These are phyloP conservation scores for Hypomesus transpacificus DNA, from an alignment of 2,113 vertebrate genomes.

Conservation along the genomic window DNA sequence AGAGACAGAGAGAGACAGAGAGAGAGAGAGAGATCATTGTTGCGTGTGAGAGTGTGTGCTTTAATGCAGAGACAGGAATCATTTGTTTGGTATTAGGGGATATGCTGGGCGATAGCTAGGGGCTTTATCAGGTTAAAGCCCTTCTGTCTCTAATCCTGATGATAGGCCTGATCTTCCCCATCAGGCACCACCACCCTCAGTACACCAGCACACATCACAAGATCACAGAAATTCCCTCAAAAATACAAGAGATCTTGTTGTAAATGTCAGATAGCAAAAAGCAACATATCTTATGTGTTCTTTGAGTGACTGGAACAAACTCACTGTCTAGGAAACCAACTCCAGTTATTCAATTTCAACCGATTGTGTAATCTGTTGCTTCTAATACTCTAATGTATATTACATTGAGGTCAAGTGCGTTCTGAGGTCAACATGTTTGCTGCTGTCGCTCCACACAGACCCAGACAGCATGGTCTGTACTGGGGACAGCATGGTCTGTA, in stretches of 20 bases:
- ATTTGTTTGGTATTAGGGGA: constrained; percentile 33
- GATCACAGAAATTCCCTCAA: background rate
- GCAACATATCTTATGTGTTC: background rate
- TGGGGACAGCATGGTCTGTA: too few relatives aligned
- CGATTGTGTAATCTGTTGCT: too few relatives aligned
- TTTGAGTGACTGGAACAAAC: too few relatives aligned
- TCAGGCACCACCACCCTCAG: constrained; percentile 18
- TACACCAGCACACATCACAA: constrained; percentile 23
- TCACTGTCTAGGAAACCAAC: too few relatives aligned
- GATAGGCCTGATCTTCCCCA: constrained; percentile 42
- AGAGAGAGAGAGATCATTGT: constrained; percentile 26
- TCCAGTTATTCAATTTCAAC: too few relatives aligned
- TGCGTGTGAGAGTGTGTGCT: background rate
- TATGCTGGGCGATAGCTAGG: constrained; percentile 13
- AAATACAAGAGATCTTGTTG: background rate
- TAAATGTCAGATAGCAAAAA: background rate
- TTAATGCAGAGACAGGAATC: constrained; percentile 37
- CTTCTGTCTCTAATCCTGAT: constrained; percentile 53
- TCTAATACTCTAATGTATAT: too few relatives aligned
- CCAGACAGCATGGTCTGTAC: too few relatives aligned
- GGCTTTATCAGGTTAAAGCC: constrained; percentile 33
- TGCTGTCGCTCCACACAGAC: too few relatives aligned
- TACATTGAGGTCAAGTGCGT: too few relatives aligned
- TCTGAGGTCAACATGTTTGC: too few relatives aligned
- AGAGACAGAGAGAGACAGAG: too few relatives aligned